Evolutionary conservation across 2,113 vertebrate genomes (phyloP), one percentile per base, ranked within the genome.

Genomic region (Anoplopoma fimbria): DNA sequence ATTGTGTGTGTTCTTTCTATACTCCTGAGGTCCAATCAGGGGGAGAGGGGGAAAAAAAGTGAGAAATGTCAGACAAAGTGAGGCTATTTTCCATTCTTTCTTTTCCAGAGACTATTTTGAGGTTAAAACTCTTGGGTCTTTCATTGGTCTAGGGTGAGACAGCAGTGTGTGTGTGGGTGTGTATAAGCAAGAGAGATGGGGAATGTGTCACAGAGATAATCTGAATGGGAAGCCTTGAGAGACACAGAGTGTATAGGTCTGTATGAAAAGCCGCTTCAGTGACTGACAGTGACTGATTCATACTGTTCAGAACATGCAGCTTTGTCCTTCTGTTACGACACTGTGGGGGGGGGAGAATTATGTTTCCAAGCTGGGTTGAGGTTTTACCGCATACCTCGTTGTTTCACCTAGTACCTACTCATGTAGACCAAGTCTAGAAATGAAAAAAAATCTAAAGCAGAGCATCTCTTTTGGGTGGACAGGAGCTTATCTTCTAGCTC

Each of bases 11-110:
- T 63, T 58, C 33, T 67, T 55, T 57, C 33, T 86, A 62, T 33
- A 86, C 65, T 80, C 72, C 55, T 57, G 78, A 84, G 85, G 83
- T 69, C 55, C 77, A 76, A 80, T 88, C 73, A 62, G 17, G 25
- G 53, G 78, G 58, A n/a, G 69, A 55, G 23, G 36, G 42, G n/a
- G 10, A 51, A 29, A 63, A 55, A 75, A 64, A 85, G 78, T 55
- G 33, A 80, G 12, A 13, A 58, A 23, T 45, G 64, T 81, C 72
- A 51, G 64, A 53, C 42, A 84, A 73, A 79, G 65, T 77, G 53
- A 78, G 38, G 65, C 38, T 15, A 79, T 85, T 80, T 15, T 42
- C 73, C 70, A 81, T 86, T 81, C 55, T 82, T 84, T 51, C 68
- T 55, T 72, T 27, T 64, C 74, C 79, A 79, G 23, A 51, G 75